These are phyloP conservation scores for Setipinna tenuifilis DNA, from an alignment of 2,797 vertebrate genomes.

Conservation along the genomic window DNA sequence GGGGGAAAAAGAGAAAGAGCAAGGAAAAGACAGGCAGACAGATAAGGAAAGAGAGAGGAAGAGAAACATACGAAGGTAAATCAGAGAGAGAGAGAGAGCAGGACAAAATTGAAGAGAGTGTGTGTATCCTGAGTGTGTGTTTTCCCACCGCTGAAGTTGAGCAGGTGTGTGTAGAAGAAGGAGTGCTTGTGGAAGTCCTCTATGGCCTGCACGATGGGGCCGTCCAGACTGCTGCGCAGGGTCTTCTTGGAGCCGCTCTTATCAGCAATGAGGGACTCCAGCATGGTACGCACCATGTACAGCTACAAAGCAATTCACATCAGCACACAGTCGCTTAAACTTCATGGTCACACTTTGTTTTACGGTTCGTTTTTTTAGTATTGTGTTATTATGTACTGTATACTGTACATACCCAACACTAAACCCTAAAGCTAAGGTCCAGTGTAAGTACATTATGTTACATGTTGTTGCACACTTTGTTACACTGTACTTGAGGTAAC, in stretches of 20 bases:
- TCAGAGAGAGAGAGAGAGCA: background rate
- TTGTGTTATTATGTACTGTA: too few species aligned
- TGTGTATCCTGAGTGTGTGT: background rate
- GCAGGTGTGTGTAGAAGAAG: slow-evolving; percentile 97
- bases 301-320: background rate
- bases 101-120: background rate
- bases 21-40: background rate
- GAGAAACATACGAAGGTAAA: background rate
- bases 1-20: background rate
- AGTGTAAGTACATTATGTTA: too few species aligned
- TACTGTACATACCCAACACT: too few species aligned
- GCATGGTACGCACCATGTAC: slow-evolving; percentile 97
- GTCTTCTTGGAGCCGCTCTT: slow-evolving; percentile 99
- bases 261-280: slow-evolving; percentile 96
- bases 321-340: too few species aligned
- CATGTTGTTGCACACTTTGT: too few species aligned
- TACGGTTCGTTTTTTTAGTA: too few species aligned
- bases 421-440: too few species aligned
- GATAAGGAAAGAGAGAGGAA: background rate
- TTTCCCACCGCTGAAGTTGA: slow-evolving; percentile 93
- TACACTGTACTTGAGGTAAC: too few species aligned
- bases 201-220: slow-evolving; percentile 94
- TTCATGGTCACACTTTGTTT: too few species aligned
- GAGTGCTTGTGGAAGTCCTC: slow-evolving; percentile 99
- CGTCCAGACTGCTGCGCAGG: slow-evolving; percentile 93